Evolutionary conservation across 2,888 invertebrate species (phyloP).

Genomic region (Nomada lathburiana): DNA sequence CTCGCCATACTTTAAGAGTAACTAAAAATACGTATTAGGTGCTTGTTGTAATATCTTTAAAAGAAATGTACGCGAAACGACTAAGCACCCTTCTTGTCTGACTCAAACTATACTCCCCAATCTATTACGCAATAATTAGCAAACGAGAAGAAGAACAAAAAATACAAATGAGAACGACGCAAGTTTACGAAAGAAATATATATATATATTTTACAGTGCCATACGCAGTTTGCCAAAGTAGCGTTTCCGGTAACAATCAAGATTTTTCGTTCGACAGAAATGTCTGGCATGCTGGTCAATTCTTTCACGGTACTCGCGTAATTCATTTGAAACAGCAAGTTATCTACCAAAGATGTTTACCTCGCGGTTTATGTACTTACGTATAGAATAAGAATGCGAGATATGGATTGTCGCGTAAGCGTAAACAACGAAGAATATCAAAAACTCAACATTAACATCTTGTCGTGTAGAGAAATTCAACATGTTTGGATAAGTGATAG

Average conservation of each 20-base stretch:
- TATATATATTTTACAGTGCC: neutral
- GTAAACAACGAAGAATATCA: constrained; percentile 53
- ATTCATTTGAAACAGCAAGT: neutral
- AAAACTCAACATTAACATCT: constrained; percentile 10
- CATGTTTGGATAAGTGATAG: neutral
- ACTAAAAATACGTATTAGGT: constrained; percentile 5
- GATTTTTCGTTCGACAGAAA: neutral
- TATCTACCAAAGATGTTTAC: constrained; percentile 13
- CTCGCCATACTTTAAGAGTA: constrained; percentile 11
- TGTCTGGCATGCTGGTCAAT: neutral
- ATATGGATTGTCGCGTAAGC: constrained; percentile 21
- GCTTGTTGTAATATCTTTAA: constrained; percentile 24
- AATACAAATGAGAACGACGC: neutral
- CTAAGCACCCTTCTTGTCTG: constrained; percentile 25
- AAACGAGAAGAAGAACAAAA: neutral
- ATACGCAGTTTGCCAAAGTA: neutral
- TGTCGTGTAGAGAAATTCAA: constrained; percentile 18
- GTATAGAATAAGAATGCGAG: constrained; percentile 14
- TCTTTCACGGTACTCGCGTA: no score
- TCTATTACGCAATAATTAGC: neutral
- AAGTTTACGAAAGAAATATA: neutral
- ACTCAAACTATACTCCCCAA: neutral
- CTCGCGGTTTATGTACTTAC: constrained; percentile 6
- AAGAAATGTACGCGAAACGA: neutral
- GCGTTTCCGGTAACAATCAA: no score